phyloP scores from a whole-genome alignment of 2,113 vertebrate species.

The Coreoperca whiteheadi region DNA sequence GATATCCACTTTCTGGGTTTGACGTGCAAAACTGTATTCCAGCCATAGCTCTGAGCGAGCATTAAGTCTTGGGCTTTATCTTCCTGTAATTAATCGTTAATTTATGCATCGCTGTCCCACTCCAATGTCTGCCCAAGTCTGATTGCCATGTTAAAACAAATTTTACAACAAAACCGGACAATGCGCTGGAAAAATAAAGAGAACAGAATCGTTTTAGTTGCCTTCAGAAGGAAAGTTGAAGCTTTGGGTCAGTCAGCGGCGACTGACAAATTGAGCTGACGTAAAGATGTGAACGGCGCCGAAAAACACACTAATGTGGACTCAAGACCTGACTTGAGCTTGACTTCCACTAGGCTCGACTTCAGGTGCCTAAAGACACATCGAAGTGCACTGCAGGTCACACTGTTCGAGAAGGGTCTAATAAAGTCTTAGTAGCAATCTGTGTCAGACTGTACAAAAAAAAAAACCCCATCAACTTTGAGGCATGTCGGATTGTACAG shows the following conservation, averaged over 20 bases:
- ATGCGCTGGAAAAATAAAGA: background rate
- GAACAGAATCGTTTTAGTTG: background rate
- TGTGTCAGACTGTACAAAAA: no score
- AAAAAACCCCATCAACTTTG: no score
- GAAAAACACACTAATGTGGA: background rate
- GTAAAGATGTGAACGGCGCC: background rate
- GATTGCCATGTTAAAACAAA: conserved; percentile 1
- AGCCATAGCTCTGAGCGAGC: conserved; percentile 28
- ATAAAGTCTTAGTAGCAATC: background rate
- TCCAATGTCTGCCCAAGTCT: background rate
- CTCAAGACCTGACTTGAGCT: background rate
- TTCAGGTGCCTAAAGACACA: background rate
- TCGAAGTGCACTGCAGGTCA: background rate
- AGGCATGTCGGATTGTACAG: no score
- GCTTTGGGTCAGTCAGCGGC: background rate
- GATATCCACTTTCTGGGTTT: conserved; percentile 40
- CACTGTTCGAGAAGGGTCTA: background rate
- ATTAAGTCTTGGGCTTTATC: conserved; percentile 34
- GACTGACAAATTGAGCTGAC: background rate
- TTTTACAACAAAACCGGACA: background rate
- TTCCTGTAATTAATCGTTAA: conserved; percentile 54
- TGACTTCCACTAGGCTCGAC: background rate
- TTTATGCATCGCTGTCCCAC: conserved; percentile 29
- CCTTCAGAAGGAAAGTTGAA: background rate
- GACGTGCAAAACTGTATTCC: conserved; percentile 28